Evolutionary conservation across 2,888 invertebrate genomes (phyloP), one percentile per base, ranked within the genome.

Genomic region (Tetranychus truncatus): DNA sequence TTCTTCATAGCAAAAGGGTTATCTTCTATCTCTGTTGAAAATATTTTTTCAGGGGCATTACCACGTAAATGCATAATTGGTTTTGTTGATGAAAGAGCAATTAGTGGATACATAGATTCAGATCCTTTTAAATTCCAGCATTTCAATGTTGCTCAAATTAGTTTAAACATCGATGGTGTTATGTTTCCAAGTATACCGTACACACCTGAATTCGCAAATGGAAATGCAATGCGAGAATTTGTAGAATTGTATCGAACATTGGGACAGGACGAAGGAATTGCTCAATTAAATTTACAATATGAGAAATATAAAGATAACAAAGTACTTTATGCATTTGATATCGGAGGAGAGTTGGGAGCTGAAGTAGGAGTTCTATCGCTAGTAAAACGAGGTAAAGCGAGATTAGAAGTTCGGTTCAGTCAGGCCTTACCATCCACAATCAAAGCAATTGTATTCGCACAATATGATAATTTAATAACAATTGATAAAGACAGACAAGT

Each of bases 1-100:
- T 79, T 78, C 46, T 78, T 78, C 0, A 77, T 81, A 34, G 80
- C 7, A 34, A 77, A 74, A 79, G 78, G 78, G 15, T 78, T 79
- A 20, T 79, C 78, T 66, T 78, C 78, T 18, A 79, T 80, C 75
- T 77, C 79, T 0, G 76, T 81, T 69, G 81, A 82, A 71, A 81
- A 82, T 73, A 66, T 81, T 11, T 81, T 81, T 75, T 65, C 78
- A 2, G 80, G 80, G 0, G 79, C 79, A 74, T 74, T 81, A 18
- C 82, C 82, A 1, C 79, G 79, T 75, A 76, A 80, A 71, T 76
- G 81, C 9, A 78, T 81, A 21, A 45, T 82, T 18, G 80, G 79
- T 6, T 80, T 81, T 71, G 78, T 80, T 0, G 46, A 77, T 7
- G 78, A 77, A 72, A 69, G 75, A 9, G 78, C 79, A 1, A 79